Base-by-base conservation (phyloP, 2,888 invertebrate species). In the Pristionchus arcanus region DNA sequence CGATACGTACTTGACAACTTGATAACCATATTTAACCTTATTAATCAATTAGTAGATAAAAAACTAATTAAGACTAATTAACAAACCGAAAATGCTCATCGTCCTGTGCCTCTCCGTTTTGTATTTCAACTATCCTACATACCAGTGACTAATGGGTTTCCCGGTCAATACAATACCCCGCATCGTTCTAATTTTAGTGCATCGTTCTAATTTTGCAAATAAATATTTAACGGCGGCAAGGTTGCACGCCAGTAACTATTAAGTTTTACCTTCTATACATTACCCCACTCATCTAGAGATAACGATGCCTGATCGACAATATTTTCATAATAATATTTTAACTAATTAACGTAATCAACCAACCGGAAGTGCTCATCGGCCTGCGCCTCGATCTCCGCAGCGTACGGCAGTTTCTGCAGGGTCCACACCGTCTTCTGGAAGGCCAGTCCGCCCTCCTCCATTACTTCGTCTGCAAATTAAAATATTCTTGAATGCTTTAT, bases 381-480 rank as follows among this genome's bases (percentile, higher is more conserved):
- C 53, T 95, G 92, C 19, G 91, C 90, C 59, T 93, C 91, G 31
- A 94, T 90, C 71, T 94, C 94, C 1, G 91, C 90, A 55, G 89
- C 90, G 85, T 94, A 94, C 21, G 94, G 94, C 25, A 95, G 90
- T 55, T 94, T 91, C 37, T 92, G 91, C 19, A 93, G 89, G 85
- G 94, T 94, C 94, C 94, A 95, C 7, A 94, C 90, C 21, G 94
- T 93, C 86, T 94, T 93, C 90, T 93, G 94, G 90, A 93, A 94
- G 84, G 90, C 37, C 19, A 81, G 84, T 19, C 53, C 84, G 55
- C 83, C 71, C 31, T 71, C 37, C 37, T 71, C 68, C 49, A 71
- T 71, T 21, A 87, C 16, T 11, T 87, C 87, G 34, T 87, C 87
- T 87, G 87, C 3, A 71, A 59, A 4, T 28, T 13, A 11, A 16